Conservation (phyloP, 2,797 vertebrate species). For the Myripristis jacobus region DNA sequence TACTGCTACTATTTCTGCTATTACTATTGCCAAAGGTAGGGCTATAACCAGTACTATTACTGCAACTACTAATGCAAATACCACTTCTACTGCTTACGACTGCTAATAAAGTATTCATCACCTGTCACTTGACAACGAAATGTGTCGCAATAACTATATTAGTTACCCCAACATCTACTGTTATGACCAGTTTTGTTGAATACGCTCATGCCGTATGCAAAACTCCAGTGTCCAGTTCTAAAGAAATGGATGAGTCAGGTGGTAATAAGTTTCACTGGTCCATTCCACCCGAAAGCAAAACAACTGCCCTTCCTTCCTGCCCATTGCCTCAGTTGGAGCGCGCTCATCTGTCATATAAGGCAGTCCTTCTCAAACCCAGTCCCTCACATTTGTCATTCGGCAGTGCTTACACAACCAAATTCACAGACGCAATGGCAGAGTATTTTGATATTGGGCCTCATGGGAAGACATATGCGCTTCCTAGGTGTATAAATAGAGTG, state of each 20-base stretch:
- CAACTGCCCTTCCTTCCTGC: constrained; percentile 20
- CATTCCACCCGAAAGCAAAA: constrained; percentile 12
- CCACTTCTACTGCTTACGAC: too few species aligned
- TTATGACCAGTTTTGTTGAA: too few species aligned
- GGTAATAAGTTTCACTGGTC: background rate
- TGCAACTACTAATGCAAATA: too few species aligned
- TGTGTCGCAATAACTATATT: too few species aligned
- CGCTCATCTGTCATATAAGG: background rate
- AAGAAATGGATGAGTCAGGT: constrained; percentile 4
- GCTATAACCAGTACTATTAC: background rate
- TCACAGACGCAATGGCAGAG: background rate
- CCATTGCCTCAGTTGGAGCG: background rate
- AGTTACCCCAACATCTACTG: too few species aligned
- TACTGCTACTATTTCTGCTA: background rate
- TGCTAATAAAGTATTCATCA: too few species aligned
- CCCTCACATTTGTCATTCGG: background rate
- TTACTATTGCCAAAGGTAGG: too few species aligned
- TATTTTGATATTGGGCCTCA: background rate
- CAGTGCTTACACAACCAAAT: background rate
- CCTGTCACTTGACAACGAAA: too few species aligned
- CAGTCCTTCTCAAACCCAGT: background rate
- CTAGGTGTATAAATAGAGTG: constrained; percentile 32
- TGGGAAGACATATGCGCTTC: background rate
- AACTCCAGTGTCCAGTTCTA: too few species aligned
- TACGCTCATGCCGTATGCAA: too few species aligned